These are phyloP conservation scores for Pyrrhia umbra DNA, from an alignment of 2,888 invertebrate species.

Conservation along the genomic window DNA sequence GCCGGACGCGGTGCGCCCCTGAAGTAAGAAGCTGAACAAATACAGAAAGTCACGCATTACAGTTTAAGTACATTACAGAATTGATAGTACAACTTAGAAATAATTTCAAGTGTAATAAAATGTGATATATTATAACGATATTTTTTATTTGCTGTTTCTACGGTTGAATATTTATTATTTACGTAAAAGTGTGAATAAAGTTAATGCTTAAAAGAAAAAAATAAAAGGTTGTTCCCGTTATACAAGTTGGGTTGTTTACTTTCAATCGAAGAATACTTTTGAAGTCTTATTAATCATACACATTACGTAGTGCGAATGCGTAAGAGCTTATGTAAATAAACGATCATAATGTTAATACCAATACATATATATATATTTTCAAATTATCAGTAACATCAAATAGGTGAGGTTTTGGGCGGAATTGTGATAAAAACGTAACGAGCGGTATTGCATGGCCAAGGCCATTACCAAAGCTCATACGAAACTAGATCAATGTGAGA, in stretches of 20 bases:
- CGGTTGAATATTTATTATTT: conserved; percentile 40
- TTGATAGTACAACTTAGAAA: conserved; percentile 54
- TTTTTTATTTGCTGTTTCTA: conserved; percentile 53
- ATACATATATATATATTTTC: neutral
- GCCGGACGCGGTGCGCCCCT: conserved; percentile 52
- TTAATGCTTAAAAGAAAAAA: too few relatives aligned
- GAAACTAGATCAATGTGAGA: too few relatives aligned
- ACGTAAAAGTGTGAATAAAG: conserved; percentile 38
- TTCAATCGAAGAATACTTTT: neutral
- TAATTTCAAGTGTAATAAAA: conserved; percentile 55
- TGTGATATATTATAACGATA: conserved; percentile 67
- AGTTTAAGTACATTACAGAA: conserved; percentile 39
- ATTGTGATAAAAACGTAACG: neutral
- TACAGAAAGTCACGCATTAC: conserved; percentile 41
- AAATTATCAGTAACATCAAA: neutral
- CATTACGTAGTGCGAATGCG: neutral
- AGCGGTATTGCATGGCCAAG: neutral
- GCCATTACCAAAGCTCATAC: neutral
- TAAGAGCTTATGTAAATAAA: neutral
- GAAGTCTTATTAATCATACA: neutral
- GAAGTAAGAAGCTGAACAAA: conserved; percentile 60
- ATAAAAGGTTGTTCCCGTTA: conserved; percentile 25
- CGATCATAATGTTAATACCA: too few relatives aligned
- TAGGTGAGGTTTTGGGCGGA: neutral
- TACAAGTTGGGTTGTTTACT: conserved; percentile 12